Evolutionary conservation across 2,888 invertebrate species (phyloP).

Genomic region (Uropetala carovei): DNA sequence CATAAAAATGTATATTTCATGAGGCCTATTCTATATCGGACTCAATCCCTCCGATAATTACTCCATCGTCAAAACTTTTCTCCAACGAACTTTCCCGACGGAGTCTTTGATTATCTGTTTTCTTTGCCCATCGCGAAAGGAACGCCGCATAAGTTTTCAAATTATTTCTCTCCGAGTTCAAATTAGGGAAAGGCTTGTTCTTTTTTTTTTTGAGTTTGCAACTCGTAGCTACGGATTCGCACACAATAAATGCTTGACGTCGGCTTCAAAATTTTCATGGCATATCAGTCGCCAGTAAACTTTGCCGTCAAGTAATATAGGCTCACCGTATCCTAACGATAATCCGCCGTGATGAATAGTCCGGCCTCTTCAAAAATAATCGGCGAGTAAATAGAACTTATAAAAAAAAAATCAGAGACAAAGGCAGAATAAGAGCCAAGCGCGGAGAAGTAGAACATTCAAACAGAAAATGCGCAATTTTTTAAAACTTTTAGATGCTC

Average conservation of each 20-base stretch:
- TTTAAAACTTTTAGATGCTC: no score
- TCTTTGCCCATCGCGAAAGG: constrained; percentile 15
- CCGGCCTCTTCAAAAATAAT: no score
- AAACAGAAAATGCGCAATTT: no score
- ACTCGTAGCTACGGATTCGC: neutral
- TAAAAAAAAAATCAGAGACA: no score
- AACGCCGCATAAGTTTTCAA: neutral
- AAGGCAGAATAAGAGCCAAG: no score
- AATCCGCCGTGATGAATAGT: no score
- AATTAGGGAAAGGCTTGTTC: neutral
- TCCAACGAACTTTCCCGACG: neutral
- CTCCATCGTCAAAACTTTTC: neutral
- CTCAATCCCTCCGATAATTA: neutral
- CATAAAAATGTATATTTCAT: neutral
- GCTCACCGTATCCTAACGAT: no score
- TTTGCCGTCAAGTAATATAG: neutral
- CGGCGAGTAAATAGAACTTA: no score
- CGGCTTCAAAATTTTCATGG: neutral
- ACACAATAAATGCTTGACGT: neutral
- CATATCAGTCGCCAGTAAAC: neutral
- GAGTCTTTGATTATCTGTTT: constrained; percentile 18
- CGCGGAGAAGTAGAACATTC: no score
- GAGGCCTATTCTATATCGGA: neutral
- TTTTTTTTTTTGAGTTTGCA: neutral
- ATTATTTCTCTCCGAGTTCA: neutral